Conservation (phyloP, 1,140 invertebrate genomes). For the Drosophila tsacasi region DNA sequence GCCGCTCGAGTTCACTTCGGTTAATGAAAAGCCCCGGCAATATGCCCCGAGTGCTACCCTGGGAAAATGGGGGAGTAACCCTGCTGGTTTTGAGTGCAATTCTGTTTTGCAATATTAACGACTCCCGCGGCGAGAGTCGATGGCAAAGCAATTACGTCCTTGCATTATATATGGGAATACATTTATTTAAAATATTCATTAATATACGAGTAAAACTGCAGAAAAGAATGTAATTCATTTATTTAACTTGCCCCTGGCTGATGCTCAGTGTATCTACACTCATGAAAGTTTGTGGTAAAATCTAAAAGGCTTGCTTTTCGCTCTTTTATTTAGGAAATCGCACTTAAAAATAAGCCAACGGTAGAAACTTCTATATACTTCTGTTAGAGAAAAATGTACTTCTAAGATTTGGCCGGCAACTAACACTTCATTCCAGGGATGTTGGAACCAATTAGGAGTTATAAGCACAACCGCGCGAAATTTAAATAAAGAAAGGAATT, state of each 20-base stretch:
- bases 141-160: neutral
- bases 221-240: neutral
- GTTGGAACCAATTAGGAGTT: no score
- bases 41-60: constrained; percentile 19
- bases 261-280: neutral
- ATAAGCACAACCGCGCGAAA: no score
- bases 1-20: constrained; percentile 13
- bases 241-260: neutral
- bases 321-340: no score
- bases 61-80: neutral
- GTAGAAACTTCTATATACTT: no score
- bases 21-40: constrained; percentile 24
- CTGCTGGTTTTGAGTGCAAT: constrained; percentile 29
- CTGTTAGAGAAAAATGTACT: no score
- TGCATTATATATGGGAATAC: neutral
- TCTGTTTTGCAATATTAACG: constrained; percentile 36
- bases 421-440: no score
- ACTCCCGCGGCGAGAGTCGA: constrained; percentile 33
- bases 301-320: no score
- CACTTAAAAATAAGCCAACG: no score
- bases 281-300: no score
- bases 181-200: neutral
- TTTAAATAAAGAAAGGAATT: no score
- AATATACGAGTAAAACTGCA: no score
- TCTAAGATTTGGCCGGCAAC: no score